Conservation (phyloP, 2,888 invertebrate species). For the Noctua fimbriata region DNA sequence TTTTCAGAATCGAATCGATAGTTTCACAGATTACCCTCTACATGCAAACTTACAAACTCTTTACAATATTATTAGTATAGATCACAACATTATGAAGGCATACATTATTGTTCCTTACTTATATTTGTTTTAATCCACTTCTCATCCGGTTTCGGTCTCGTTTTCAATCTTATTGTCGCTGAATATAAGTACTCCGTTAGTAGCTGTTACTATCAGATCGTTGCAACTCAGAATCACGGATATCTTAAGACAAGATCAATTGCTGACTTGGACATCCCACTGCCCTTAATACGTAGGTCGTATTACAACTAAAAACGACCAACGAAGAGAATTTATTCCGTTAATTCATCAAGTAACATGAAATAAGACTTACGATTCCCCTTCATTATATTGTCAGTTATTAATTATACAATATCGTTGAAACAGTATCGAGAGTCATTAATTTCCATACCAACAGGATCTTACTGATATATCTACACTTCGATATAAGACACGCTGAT, state of each 20-base stretch:
- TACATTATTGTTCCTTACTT: not conserved
- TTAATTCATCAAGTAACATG: conserved; percentile 12
- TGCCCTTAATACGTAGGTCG: not conserved
- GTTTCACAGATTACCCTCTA: not conserved
- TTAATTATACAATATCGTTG: conserved; percentile 49
- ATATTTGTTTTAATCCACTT: not conserved
- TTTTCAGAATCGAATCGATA: not conserved
- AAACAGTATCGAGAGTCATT: conserved; percentile 50
- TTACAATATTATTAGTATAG: not conserved
- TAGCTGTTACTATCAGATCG: not conserved
- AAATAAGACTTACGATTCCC: conserved; percentile 5
- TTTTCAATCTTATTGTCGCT: not conserved
- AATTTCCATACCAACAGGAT: conserved; percentile 53
- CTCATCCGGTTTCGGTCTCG: not conserved
- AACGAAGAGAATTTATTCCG: not conserved
- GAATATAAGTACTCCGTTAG: not conserved
- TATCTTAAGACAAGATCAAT: not conserved
- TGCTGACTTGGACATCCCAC: not conserved
- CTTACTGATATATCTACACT: conserved; percentile 26
- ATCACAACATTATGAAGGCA: not conserved
- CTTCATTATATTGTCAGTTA: conserved; percentile 31
- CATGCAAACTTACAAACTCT: not conserved
- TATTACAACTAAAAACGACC: not conserved
- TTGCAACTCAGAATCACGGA: not conserved
- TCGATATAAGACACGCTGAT: conserved; percentile 58